Conservation (phyloP, 2,888 invertebrate species). For the Neoaliturus tenellus region DNA sequence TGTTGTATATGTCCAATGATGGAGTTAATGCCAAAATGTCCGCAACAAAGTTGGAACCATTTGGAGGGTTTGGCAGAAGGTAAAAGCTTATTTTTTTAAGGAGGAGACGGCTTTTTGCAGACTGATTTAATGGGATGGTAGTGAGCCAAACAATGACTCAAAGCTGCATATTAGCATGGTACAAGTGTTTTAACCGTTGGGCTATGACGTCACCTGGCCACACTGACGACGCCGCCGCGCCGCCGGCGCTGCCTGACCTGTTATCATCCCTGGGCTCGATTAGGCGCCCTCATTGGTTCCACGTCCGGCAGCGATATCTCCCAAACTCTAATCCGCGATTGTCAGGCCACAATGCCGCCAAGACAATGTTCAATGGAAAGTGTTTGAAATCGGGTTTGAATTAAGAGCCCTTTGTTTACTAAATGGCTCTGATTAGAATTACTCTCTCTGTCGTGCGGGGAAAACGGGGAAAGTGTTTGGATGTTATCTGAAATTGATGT, state of each 20-base stretch:
- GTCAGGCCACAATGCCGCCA: slow-evolving; percentile 18
- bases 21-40: too few species aligned
- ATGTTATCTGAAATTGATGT: neutral
- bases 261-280: neutral
- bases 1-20: too few species aligned
- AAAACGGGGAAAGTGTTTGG: neutral
- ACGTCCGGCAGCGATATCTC: slow-evolving; percentile 1
- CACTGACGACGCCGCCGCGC: neutral
- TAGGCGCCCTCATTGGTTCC: neutral
- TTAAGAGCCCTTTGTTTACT: slow-evolving; percentile 23
- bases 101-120: too few species aligned
- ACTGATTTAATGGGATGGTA: too few species aligned
- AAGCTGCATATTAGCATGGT: too few species aligned
- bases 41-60: too few species aligned
- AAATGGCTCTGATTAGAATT: slow-evolving; percentile 18
- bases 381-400: slow-evolving; percentile 8
- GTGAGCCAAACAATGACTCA: too few species aligned
- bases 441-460: neutral
- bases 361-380: slow-evolving; percentile 39
- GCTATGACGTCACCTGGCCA: too few species aligned
- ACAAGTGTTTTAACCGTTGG: too few species aligned
- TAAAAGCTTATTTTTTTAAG: too few species aligned
- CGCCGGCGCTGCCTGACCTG: neutral
- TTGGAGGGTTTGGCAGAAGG: too few species aligned
- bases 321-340: neutral